Conservation (phyloP, 2,888 invertebrate species). For the Habrosyne pyritoides region DNA sequence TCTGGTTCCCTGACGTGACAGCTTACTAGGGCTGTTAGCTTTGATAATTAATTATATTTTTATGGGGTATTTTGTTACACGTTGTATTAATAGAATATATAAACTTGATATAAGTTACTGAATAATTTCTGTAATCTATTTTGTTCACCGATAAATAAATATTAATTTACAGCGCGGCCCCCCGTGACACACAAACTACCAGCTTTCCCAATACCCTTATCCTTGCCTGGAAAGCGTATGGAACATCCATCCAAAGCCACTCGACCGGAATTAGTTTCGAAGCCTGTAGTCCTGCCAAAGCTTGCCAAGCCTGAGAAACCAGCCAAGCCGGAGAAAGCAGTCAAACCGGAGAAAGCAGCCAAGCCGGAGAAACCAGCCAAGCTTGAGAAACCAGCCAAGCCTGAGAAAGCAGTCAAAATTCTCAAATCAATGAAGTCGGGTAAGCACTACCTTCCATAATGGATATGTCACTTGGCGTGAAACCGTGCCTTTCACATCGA, state of each 20-base stretch:
- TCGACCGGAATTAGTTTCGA: neutral
- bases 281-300: neutral
- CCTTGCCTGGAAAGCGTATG: neutral
- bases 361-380: neutral
- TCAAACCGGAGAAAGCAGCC: neutral
- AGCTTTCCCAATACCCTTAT: neutral
- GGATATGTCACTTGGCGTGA: no score
- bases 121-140: no score
- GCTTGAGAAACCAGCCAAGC: neutral
- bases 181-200: neutral
- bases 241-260: neutral
- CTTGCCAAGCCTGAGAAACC: neutral
- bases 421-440: neutral
- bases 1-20: no score
- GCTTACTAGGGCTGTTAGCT: no score
- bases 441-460: neutral
- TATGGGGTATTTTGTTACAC: no score
- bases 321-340: neutral
- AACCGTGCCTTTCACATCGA: no score
- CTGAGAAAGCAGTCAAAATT: neutral
- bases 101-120: no score
- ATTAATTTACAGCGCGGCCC: neutral
- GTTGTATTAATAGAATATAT: no score
- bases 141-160: neutral
- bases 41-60: no score